These are phyloP conservation scores for Dendronephthya gigantea DNA, from an alignment of 64 coral and sea anemone genomes.

Conservation along the genomic window DNA sequence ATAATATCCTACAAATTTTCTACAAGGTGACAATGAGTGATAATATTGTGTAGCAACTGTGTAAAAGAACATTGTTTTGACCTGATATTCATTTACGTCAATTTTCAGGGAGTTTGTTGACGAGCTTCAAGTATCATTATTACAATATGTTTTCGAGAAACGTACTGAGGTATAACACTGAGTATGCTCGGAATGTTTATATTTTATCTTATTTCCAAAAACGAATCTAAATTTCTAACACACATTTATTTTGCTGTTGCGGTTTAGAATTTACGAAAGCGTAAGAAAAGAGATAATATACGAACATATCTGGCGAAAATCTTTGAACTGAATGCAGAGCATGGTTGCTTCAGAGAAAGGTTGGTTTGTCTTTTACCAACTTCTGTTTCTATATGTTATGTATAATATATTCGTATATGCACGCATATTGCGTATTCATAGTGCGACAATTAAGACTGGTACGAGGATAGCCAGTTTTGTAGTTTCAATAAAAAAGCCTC, in stretches of 20 bases:
- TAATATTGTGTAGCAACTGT: too few species aligned
- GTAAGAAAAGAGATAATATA: conserved; percentile 15
- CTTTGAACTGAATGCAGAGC: conserved; percentile 6
- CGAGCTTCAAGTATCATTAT: conserved; percentile 49
- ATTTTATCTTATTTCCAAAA: background rate
- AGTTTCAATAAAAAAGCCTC: too few species aligned
- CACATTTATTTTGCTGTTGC: background rate
- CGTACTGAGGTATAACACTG: conserved; percentile 59
- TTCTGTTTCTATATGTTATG: too few species aligned
- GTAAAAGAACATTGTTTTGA: too few species aligned
- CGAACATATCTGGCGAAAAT: conserved; percentile 3
- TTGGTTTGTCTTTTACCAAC: background rate
- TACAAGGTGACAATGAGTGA: too few species aligned
- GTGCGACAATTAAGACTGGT: too few species aligned
- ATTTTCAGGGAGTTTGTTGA: conserved; percentile 82
- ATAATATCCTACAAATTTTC: too few species aligned
- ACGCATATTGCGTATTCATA: too few species aligned
- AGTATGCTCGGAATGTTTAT: background rate
- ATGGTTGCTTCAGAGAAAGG: conserved; percentile 17
- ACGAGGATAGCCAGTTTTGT: too few species aligned
- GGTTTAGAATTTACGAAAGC: background rate
- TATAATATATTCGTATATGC: too few species aligned
- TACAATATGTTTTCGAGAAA: conserved; percentile 67
- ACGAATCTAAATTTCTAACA: too few species aligned
- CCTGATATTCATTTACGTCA: background rate